phyloP scores from a whole-genome alignment of 2,888 invertebrate genomes.

The Steromphala cineraria region DNA sequence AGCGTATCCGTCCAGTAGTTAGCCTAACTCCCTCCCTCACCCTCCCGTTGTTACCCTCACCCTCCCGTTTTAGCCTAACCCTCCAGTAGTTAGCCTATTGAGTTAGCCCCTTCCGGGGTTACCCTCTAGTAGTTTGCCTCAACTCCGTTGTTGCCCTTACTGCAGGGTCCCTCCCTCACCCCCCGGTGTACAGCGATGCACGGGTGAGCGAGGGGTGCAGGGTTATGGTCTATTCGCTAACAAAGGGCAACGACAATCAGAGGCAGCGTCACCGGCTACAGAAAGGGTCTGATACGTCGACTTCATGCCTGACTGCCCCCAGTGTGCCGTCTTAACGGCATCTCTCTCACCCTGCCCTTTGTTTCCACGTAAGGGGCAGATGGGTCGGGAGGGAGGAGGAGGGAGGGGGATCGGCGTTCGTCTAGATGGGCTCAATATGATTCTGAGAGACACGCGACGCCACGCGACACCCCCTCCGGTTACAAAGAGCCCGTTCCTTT shows the following conservation, averaged over 20 bases:
- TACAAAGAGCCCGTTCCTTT: not conserved
- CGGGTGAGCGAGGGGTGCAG: not conserved
- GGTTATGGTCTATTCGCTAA: not conserved
- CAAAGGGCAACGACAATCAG: not conserved
- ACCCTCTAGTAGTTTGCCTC: no score
- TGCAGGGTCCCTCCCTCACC: not conserved
- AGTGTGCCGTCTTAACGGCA: constrained; percentile 1
- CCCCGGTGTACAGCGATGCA: not conserved
- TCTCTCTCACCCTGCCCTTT: constrained; percentile 5
- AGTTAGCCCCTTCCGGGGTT: no score
- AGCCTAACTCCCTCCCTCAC: no score
- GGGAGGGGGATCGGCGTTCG: not conserved
- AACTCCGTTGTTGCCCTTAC: not conserved
- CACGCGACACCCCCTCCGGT: constrained; percentile 12
- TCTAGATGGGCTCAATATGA: not conserved
- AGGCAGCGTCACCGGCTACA: not conserved
- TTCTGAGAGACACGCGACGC: not conserved
- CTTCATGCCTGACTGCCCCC: not conserved
- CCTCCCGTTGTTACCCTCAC: not conserved
- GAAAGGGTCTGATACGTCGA: not conserved
- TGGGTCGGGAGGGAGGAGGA: not conserved
- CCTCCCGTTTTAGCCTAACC: not conserved
- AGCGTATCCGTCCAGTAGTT: not conserved
- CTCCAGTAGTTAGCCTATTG: no score
- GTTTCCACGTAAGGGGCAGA: constrained; percentile 5